Evolutionary conservation across 2,888 invertebrate species (phyloP).

Genomic region (Epinotia ramella): DNA sequence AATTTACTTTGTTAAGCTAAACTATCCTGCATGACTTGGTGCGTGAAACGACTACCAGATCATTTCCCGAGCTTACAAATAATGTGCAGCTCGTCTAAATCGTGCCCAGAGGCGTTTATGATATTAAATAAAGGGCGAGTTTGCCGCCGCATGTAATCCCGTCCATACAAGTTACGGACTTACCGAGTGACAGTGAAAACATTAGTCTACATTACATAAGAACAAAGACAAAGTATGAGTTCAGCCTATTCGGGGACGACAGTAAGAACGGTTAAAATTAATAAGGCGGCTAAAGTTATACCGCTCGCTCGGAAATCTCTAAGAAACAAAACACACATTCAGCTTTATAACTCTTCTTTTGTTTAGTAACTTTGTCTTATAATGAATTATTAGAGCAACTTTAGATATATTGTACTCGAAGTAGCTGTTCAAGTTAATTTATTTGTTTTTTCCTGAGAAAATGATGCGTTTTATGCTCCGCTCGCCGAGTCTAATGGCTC

Average conservation of each 20-base stretch:
- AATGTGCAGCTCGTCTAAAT: constrained; percentile 55
- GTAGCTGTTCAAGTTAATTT: constrained; percentile 70
- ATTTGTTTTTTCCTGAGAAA: constrained; percentile 72
- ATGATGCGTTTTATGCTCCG: constrained; percentile 67
- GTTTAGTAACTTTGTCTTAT: constrained; percentile 60
- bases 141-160: constrained; percentile 60
- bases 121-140: constrained; percentile 59
- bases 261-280: constrained; percentile 45
- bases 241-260: constrained; percentile 23
- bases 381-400: constrained; percentile 67
- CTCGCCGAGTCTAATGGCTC: constrained; percentile 60
- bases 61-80: constrained; percentile 46
- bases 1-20: constrained; percentile 9
- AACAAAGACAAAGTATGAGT: constrained; percentile 56
- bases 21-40: constrained; percentile 16
- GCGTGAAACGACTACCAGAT: constrained; percentile 45
- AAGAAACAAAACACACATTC: constrained; percentile 56
- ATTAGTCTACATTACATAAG: constrained; percentile 58
- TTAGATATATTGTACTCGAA: constrained; percentile 66
- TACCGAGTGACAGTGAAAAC: constrained; percentile 52
- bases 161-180: constrained; percentile 53
- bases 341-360: constrained; percentile 58
- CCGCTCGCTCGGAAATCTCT: constrained; percentile 31
- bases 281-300: constrained; percentile 46
- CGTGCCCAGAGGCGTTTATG: constrained; percentile 58